Percentiles rank a stretch among this genome's conserved stretches.
phyloP scores from a whole-genome alignment of 2,797 vertebrate genomes.

The Clarias platycephalus region DNA sequence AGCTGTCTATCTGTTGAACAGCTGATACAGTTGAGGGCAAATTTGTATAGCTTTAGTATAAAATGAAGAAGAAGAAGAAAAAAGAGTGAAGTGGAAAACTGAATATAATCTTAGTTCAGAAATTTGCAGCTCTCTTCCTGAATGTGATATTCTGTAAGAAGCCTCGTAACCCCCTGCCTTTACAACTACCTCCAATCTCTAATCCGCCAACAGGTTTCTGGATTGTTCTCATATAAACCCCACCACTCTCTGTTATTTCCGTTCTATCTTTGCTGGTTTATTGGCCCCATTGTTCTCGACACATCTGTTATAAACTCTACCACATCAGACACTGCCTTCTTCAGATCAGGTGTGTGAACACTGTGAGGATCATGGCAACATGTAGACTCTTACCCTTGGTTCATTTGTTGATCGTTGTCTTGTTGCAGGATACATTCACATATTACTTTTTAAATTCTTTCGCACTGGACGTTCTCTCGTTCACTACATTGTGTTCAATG shows the following conservation, averaged over 20 bases:
- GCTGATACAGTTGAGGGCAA: background rate
- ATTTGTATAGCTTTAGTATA: background rate
- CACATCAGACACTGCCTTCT: constrained; percentile 14
- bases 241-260: background rate
- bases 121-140: background rate
- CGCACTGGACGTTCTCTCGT: background rate
- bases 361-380: background rate
- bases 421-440: background rate
- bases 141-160: background rate
- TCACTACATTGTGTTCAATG: background rate
- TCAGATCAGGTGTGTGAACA: constrained; percentile 13
- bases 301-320: background rate
- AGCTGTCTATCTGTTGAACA: background rate
- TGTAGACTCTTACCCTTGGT: background rate
- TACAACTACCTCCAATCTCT: constrained; percentile 25
- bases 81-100: background rate
- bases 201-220: background rate
- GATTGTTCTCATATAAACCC: background rate
- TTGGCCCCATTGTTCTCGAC: background rate
- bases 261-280: background rate
- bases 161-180: background rate
- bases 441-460: background rate
- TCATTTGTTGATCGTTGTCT: constrained; percentile 1
- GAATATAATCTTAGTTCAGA: background rate
- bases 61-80: background rate